Conservation (phyloP, 1,140 invertebrate genomes). For the Phortica variegata region DNA sequence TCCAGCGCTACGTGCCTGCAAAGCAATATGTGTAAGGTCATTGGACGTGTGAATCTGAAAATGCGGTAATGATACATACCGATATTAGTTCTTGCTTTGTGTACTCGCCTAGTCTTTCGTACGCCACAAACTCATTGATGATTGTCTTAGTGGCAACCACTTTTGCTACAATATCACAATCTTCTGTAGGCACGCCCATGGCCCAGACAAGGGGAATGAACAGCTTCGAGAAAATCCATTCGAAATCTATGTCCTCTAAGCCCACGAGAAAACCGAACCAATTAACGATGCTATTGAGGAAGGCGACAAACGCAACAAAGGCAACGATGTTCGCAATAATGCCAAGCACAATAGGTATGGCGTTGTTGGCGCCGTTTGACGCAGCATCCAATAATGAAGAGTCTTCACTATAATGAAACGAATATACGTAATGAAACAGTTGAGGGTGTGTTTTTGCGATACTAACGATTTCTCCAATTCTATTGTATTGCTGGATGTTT, state of each 20-base stretch:
- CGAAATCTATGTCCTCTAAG: constrained; percentile 60
- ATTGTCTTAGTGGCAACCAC: constrained; percentile 87
- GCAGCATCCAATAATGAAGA: constrained; percentile 85
- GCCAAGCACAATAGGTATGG: constrained; percentile 78
- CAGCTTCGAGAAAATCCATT: constrained; percentile 79
- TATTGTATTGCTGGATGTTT: constrained; percentile 70
- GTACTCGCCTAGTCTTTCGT: constrained; percentile 71
- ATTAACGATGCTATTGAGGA: constrained; percentile 75
- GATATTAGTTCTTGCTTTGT: constrained; percentile 62
- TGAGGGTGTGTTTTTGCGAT: neutral
- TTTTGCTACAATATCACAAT: constrained; percentile 76
- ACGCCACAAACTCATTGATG: constrained; percentile 92
- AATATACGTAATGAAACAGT: neutral
- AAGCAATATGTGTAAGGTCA: neutral
- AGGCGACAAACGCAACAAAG: constrained; percentile 83
- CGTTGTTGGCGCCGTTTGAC: constrained; percentile 79
- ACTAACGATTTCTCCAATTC: constrained; percentile 66
- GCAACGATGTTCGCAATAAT: constrained; percentile 92
- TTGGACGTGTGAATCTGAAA: neutral
- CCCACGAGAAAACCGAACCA: constrained; percentile 80
- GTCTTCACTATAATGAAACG: constrained; percentile 66
- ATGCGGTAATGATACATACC: too few relatives aligned
- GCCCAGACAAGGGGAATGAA: constrained; percentile 82
- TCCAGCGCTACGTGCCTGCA: constrained; percentile 69
- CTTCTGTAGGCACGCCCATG: constrained; percentile 73